Evolutionary conservation across 1,140 invertebrate species (phyloP), one percentile per base, ranked within the genome.

Genomic region (Tetramorium parvispinum): DNA sequence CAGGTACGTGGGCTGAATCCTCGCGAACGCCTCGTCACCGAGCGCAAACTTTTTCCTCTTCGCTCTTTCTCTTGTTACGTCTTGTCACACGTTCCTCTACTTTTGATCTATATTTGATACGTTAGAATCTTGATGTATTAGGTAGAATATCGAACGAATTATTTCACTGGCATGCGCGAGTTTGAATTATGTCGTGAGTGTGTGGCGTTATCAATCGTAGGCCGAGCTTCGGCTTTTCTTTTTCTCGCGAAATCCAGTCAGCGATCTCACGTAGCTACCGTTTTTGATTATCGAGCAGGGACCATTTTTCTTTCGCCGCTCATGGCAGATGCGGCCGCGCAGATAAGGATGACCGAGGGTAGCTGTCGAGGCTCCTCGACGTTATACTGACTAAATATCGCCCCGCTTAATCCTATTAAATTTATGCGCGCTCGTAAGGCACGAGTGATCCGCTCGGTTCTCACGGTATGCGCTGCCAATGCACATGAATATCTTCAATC

Each of bases 261-360:
- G 55, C 75, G 71, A 70, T 86, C 55, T 46, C 32, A 66, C 11
- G 91, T 83, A 77, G 89, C 89, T 92, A 93, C 90, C 90, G 91
- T 92, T 87, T 89, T 88, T 89, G 91, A 92, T 92, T 92, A 93
- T 91, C 90, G 86, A 71, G 63, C 78, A 68, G 88, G 77, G 55
- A 90, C 68, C 87, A 92, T 93, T 93, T 93, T 92, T 93, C 92
- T 91, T 76, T 75, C 63, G 49, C 10, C 77, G 53, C 61, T 66
- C 75, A 71, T 32, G 53, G 70, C 79, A 93, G 93, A 93, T 93
- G 85, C 79, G 85, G 65, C 49, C 81, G 73, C 59, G 53, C 46
- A 88, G 92, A 93, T 93, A 93, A 93, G 91, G 61, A 87, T 93
- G 91, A 91, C 88, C 91, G 91, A 93, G 91, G 89, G 90, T 87